Evolutionary conservation across 2,797 vertebrate species (phyloP), one percentile per base, ranked within the genome.

Genomic region (Anomalospiza imberbis): DNA sequence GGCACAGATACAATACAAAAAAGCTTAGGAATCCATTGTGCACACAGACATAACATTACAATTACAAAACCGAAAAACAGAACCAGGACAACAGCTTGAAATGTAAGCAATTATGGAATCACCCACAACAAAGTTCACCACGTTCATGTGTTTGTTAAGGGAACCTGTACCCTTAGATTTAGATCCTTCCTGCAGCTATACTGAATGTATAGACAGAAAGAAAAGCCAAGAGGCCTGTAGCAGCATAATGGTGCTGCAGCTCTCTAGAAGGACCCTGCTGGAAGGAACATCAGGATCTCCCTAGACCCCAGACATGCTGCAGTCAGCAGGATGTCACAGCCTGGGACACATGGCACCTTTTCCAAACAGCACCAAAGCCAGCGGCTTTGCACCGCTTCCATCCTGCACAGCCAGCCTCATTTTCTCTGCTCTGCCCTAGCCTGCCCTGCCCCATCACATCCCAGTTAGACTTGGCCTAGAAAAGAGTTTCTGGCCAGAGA

Each of bases 281-380:
- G 83, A 55, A 88, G 55, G 72, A 25, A 38, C 0, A 0, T 1
- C 0, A 1, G 78, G 74, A 73, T 22, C 11, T 20, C 32, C 44
- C 58, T 3, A 5, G 15, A 17, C 2, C 28, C 8, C 5, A 4
- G 53, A 44, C 16, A 38, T 0, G 12, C 80, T 70, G 77, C 83
- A 70, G 44, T 62, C 70, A 76, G 85, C 44, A 44, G 65, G 70
- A 85, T 42, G 32, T 75, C 13, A 0, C 73, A 75, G n/a, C 28
- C 42, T 8, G 58, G 47, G 34, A 68, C 70, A 57, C 7, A 24
- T 6, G 3, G 26, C 0, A 0, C 54, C 58, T 75, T 36, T 34
- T 51, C 74, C 55, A 45, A 84, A 58, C 13, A 82, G 67, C 65
- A 61, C 45, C 72, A 72, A 44, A 62, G 20, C 32, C 62, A 48